phyloP scores from a whole-genome alignment of 2,888 invertebrate genomes.

The Ctenicera cuprea region DNA sequence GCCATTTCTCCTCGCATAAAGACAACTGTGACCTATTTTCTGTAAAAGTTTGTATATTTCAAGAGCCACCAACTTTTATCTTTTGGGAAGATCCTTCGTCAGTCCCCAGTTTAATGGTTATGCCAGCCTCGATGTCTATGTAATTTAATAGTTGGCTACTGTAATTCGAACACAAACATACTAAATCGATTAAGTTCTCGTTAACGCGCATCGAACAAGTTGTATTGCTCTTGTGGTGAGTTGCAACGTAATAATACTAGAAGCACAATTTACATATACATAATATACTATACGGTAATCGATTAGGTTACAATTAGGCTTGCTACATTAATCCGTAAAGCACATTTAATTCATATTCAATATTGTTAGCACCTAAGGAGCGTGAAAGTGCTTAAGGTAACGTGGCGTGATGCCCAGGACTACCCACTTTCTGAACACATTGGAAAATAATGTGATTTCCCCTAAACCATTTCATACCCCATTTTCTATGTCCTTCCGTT shows the following conservation, averaged over 20 bases:
- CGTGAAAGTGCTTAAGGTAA: too few relatives aligned
- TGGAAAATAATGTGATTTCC: constrained; percentile 16
- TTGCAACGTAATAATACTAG: constrained; percentile 28
- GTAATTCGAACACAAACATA: not conserved
- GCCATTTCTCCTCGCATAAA: constrained; percentile 11
- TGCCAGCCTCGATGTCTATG: too few relatives aligned
- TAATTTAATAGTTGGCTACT: constrained; percentile 2
- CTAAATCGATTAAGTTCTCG: not conserved
- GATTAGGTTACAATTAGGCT: not conserved
- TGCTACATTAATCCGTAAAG: too few relatives aligned
- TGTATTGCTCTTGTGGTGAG: too few relatives aligned
- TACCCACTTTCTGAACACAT: constrained; percentile 12
- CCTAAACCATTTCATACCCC: constrained; percentile 21
- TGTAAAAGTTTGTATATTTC: constrained; percentile 11
- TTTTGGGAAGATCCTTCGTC: not conserved
- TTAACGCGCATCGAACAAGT: too few relatives aligned
- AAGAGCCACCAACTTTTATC: not conserved
- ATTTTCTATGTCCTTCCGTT: constrained; percentile 32
- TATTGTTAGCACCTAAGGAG: too few relatives aligned
- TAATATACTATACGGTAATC: too few relatives aligned
- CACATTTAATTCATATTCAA: too few relatives aligned
- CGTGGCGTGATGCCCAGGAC: too few relatives aligned
- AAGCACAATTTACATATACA: constrained; percentile 31
- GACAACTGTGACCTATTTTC: constrained; percentile 18
- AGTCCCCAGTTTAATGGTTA: too few relatives aligned